phyloP scores from a whole-genome alignment of 2,797 vertebrate species.

The Notolepis coatsorum region DNA sequence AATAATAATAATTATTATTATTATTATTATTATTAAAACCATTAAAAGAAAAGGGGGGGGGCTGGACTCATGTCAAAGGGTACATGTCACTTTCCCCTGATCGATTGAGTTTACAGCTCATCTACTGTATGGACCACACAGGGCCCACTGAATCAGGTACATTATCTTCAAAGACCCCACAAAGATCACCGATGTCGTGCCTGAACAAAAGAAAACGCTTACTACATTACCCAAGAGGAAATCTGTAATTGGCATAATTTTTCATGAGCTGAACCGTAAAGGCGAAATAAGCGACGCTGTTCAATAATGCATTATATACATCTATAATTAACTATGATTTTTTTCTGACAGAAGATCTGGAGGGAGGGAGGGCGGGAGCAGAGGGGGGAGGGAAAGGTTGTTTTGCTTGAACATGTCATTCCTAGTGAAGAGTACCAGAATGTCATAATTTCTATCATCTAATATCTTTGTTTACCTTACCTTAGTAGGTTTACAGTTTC shows the following conservation, averaged over 20 bases:
- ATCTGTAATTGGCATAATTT: slow-evolving; percentile 95
- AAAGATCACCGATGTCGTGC: slow-evolving; percentile 70
- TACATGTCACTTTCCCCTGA: slow-evolving; percentile 53
- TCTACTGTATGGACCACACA: too few relatives aligned
- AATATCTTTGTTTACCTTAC: too few relatives aligned
- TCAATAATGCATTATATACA: slow-evolving; percentile 94
- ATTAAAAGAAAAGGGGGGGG: slow-evolving; percentile 32
- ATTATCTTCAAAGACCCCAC: slow-evolving; percentile 50
- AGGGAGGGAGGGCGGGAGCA: slow-evolving; percentile 35
- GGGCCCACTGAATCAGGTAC: slow-evolving; percentile 50
- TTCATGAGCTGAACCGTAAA: slow-evolving; percentile 92
- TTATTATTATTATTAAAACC: not conserved
- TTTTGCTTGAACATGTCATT: slow-evolving; percentile 77
- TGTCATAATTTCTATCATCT: too few relatives aligned
- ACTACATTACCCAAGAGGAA: slow-evolving; percentile 85
- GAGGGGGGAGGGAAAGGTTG: slow-evolving; percentile 60
- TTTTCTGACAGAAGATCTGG: slow-evolving; percentile 34
- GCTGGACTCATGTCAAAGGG: slow-evolving; percentile 47
- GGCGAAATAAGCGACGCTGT: slow-evolving; percentile 91
- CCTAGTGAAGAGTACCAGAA: slow-evolving; percentile 47
- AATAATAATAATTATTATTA: too few relatives aligned
- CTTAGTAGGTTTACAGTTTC: too few relatives aligned
- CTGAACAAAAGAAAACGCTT: slow-evolving; percentile 78
- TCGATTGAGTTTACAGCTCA: slow-evolving; percentile 54
- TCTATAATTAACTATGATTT: slow-evolving; percentile 91